phyloP scores from a whole-genome alignment of 2,113 vertebrate species.

The Aegotheles bennettii region DNA sequence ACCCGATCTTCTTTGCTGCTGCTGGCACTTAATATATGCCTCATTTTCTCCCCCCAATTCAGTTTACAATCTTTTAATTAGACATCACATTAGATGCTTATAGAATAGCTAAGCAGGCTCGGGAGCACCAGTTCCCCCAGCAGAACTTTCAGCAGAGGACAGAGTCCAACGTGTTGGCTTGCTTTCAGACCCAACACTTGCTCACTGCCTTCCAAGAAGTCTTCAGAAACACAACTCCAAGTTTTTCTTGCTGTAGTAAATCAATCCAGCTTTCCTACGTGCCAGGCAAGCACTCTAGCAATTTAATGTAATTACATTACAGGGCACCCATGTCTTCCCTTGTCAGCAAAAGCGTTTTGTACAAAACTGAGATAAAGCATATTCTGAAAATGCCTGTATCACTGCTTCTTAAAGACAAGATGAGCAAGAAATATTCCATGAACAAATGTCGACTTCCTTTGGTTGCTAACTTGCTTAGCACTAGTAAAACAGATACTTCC shows the following conservation, averaged over 20 bases:
- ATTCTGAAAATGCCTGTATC: neutral
- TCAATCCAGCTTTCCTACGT: neutral
- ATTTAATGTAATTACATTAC: neutral
- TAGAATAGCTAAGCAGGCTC: neutral
- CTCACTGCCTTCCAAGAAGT: neutral
- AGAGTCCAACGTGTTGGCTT: rapidly evolving
- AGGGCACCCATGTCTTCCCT: neutral
- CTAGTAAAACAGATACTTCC: neutral
- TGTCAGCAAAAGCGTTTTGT: neutral
- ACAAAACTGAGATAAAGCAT: neutral
- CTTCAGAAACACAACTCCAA: neutral
- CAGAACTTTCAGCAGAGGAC: neutral
- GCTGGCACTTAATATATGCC: neutral
- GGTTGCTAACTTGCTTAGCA: neutral
- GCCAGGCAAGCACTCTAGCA: neutral
- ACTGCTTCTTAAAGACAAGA: neutral
- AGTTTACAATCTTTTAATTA: neutral
- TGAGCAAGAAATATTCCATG: neutral
- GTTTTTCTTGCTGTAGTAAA: neutral
- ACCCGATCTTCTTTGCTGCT: neutral
- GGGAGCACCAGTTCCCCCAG: neutral
- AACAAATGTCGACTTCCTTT: neutral
- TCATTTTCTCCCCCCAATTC: rapidly evolving
- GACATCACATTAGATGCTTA: neutral
- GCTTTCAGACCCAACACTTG: neutral